These are phyloP conservation scores for Lissonota sp. DNA, from an alignment of 2,888 invertebrate genomes.

Conservation along the genomic window DNA sequence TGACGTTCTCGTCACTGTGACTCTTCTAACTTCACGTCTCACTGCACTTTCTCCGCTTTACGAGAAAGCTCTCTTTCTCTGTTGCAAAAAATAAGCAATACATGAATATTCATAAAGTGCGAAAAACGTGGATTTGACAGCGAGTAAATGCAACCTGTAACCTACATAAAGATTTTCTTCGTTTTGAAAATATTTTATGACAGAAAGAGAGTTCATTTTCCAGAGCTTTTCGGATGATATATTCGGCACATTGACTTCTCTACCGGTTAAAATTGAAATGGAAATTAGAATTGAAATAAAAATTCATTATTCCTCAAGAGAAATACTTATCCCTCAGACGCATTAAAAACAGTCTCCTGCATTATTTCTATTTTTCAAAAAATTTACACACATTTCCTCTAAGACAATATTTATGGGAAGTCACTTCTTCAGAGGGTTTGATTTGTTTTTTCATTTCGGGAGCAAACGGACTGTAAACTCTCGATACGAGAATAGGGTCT, in stretches of 20 bases:
- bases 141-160: conserved; percentile 20
- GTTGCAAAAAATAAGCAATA: conserved; percentile 64
- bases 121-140: conserved; percentile 20
- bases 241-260: background rate
- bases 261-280: no score
- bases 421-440: conserved; percentile 14
- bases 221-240: background rate
- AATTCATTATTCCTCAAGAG: no score
- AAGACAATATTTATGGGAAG: conserved; percentile 39
- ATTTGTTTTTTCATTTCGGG: conserved; percentile 26
- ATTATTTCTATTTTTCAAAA: conserved; percentile 35
- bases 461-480: conserved; percentile 56
- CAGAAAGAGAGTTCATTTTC: background rate
- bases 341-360: background rate
- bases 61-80: conserved; percentile 40
- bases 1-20: conserved; percentile 69
- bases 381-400: conserved; percentile 6
- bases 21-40: conserved; percentile 72
- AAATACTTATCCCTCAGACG: no score
- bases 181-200: conserved; percentile 13
- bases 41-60: no score
- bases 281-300: no score
- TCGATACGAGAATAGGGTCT: conserved; percentile 36
- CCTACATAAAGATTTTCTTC: conserved; percentile 23
- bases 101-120: conserved; percentile 55